Base-by-base conservation (phyloP, 2,113 vertebrate species). In the Melanostigma gelatinosum region DNA sequence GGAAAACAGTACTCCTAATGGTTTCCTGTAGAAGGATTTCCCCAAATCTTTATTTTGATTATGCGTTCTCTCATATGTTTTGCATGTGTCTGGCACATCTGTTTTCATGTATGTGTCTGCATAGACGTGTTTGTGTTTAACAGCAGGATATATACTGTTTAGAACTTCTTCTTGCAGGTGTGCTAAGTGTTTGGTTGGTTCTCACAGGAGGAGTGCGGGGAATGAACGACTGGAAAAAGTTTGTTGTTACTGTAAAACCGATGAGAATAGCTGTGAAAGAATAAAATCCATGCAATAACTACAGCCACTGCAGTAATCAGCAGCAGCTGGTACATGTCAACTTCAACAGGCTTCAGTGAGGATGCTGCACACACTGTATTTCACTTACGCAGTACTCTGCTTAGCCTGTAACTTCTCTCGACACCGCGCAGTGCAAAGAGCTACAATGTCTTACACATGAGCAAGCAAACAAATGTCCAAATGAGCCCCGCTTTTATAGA, bases 381-480 rank as follows among this genome's bases (percentile, higher is more conserved):
- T 63, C 68, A 68, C 36, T 79, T 40, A 69, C 61, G 34, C 20
- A 22, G 29, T 32, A 8, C 65, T 80, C 58, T 78, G 67, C 74
- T 79, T 61, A 55, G 57, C 29, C 60, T 68, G 61, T 81, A 46
- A 87, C 83, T 81, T 78, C 68, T 68, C 66, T 4, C 36, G 64
- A 66, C 65, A 72, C 66, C 40, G 16, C 36, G 66, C 46, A 60
- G 57, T 44, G 34, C 29, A 52, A 75, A 64, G 77, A 73, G 61
- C 67, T 32, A 22, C 46, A 65, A 70, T 55, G 29, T 76, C 61
- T 74, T n/a, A 69, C 74, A 62, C 64, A 77, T 66, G 42, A 72
- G 42, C 57, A 80, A 71, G 58, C 44, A 69, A 73, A 74, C 72
- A 78, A 84, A 76, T 78, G 44, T 75, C 61, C 38, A 66, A 82